Evolutionary conservation across 2,888 invertebrate species (phyloP), one percentile per base, ranked within the genome.

Genomic region (Synergus umbraculus): DNA sequence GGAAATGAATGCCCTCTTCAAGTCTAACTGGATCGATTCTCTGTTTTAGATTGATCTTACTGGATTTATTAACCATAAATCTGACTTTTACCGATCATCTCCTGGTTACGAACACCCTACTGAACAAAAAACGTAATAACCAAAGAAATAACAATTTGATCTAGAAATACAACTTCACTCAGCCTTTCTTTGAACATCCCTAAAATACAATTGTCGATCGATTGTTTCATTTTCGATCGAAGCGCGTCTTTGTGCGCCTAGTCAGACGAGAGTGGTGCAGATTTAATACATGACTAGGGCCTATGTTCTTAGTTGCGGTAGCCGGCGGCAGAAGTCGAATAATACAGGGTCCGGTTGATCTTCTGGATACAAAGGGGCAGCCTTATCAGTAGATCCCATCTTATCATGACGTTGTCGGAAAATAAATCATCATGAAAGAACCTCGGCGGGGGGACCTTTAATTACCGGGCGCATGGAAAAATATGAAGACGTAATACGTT

Each of bases 401-500:
- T 90, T 90, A 90, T 90, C 90, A 89, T 87, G 84, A 79, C 79
- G 86, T 82, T 80, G 81, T 76, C 65, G 77, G 83, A 83, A 87
- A 87, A 89, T 90, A 90, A 90, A 90, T 90, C 90, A 90, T 89
- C 83, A 84, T 81, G 84, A 84, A 85, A 82, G 84, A 84, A 85
- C 85, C 86, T 86, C 87, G 87, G 85, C 87, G 87, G 81, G 89
- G 86, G 87, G 84, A 88, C 87, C 89, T 89, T 90, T 90, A 90
- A 90, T 90, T 90, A 90, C 86, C 89, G 85, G 86, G 79, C 84
- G 84, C 85, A 82, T 81, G 85, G 84, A 90, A 90, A 89, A 90
- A 88, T 90, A 89, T 90, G 87, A 89, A 90, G 90, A 90, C 87
- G 89, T 89, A 89, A 89, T 89, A 88, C 88, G 85, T 87, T 88